These are phyloP conservation scores for Sesamia inferens DNA, from an alignment of 2,888 invertebrate species.

Conservation along the genomic window DNA sequence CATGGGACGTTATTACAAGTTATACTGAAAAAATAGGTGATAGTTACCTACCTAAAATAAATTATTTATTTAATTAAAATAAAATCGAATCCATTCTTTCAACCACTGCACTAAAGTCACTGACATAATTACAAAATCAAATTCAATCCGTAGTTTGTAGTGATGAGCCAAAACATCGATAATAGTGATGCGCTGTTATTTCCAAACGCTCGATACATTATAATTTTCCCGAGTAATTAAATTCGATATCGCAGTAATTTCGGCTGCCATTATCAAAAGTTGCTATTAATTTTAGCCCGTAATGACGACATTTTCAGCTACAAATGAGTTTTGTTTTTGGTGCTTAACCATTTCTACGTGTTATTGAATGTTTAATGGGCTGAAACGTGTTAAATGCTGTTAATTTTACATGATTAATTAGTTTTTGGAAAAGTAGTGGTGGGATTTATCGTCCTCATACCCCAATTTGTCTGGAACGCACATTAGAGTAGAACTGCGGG, in stretches of 20 bases:
- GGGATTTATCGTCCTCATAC: no score
- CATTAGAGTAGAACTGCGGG: neutral
- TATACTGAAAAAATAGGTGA: neutral
- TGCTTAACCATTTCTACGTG: conserved; percentile 19
- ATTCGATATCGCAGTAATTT: conserved; percentile 68
- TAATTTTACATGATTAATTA: neutral
- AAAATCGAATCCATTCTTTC: neutral
- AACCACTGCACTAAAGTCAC: neutral
- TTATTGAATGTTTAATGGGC: conserved; percentile 44
- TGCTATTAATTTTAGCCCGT: conserved; percentile 46
- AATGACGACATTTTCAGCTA: conserved; percentile 46
- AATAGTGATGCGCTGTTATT: conserved; percentile 40
- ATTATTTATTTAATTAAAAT: neutral
- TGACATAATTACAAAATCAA: neutral
- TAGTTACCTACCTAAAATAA: neutral
- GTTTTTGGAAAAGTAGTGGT: neutral
- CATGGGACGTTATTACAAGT: neutral
- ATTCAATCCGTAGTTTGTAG: conserved; percentile 5
- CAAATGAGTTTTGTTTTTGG: conserved; percentile 53
- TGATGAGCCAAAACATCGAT: conserved; percentile 16
- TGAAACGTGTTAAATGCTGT: conserved; percentile 8
- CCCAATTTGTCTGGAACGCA: neutral
- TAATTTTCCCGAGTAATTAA: conserved; percentile 67
- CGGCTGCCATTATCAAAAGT: conserved; percentile 54
- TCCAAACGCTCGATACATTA: conserved; percentile 47